A percentile compares a stretch with the other conserved stretches of the same genome.
Conservation (phyloP, 2,113 vertebrate species). For the Grammomys dolichurus region DNA sequence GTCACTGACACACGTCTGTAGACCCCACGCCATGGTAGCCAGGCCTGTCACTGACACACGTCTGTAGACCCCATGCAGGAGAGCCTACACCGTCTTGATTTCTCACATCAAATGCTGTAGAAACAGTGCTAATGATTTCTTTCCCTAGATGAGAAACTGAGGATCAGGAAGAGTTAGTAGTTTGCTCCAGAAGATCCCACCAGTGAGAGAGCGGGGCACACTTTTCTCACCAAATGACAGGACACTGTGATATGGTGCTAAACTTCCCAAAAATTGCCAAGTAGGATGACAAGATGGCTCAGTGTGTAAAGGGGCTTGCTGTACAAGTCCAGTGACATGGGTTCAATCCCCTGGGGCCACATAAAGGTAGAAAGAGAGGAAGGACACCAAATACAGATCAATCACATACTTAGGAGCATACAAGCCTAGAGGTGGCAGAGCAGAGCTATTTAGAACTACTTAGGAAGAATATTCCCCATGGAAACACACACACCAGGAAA, state of each 20-base stretch:
- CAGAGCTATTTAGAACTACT: neutral
- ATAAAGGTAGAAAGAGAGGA: neutral
- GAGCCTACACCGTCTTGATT: neutral
- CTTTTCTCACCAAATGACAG: neutral
- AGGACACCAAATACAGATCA: neutral
- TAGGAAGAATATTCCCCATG: neutral
- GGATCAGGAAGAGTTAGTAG: neutral
- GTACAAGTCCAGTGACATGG: neutral
- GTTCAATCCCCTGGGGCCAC: neutral
- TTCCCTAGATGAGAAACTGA: neutral
- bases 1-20: neutral
- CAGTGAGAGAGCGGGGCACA: fast-evolving
- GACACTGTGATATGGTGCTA: fast-evolving
- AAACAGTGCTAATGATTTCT: neutral
- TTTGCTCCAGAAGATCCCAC: neutral
- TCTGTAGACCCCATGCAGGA: neutral
- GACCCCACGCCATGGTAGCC: neutral
- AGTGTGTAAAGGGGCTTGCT: neutral
- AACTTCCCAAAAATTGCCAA: neutral
- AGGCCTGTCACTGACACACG: neutral
- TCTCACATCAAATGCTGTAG: neutral
- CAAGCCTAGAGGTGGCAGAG: neutral
- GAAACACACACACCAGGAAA: neutral
- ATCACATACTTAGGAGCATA: neutral
- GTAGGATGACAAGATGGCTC: neutral